Conservation (phyloP, 2,113 vertebrate genomes). For the Lagopus muta region DNA sequence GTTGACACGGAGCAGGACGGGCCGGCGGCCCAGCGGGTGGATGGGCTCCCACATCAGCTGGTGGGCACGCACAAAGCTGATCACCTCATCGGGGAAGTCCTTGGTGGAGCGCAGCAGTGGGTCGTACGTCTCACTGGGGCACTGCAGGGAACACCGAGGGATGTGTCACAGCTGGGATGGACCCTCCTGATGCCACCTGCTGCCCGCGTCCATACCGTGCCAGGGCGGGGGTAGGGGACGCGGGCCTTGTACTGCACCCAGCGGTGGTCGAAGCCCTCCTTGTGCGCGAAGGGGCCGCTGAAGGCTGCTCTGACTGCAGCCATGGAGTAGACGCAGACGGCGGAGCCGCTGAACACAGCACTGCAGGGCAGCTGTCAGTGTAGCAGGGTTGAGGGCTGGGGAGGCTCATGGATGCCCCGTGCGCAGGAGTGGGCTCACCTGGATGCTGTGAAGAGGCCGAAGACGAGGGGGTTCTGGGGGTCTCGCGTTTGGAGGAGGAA, state of each 20-base stretch:
- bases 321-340: conserved; percentile 85
- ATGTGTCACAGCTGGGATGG: fast-evolving
- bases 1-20: conserved; percentile 77
- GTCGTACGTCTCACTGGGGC: conserved; percentile 89
- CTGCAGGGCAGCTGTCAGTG: conserved; percentile 41
- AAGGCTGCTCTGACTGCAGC: conserved; percentile 84
- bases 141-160: conserved; percentile 61
- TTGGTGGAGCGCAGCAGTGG: conserved; percentile 84
- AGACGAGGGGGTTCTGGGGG: conserved; percentile 83
- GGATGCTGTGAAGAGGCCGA: conserved; percentile 87
- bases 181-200: fast-evolving
- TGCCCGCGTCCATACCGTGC: conserved; percentile 76
- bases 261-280: conserved; percentile 84
- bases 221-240: conserved; percentile 86
- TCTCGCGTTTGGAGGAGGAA: conserved; percentile 86
- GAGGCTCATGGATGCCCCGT: not conserved
- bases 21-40: conserved; percentile 78
- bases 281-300: conserved; percentile 87
- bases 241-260: conserved; percentile 87
- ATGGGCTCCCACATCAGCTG: conserved; percentile 91
- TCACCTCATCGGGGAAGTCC: conserved; percentile 87
- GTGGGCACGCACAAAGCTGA: conserved; percentile 88
- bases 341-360: conserved; percentile 83
- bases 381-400: not conserved
- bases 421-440: conserved; percentile 70